These are phyloP conservation scores for Neocrepidodera transversa DNA, from an alignment of 2,888 invertebrate genomes.

Conservation along the genomic window DNA sequence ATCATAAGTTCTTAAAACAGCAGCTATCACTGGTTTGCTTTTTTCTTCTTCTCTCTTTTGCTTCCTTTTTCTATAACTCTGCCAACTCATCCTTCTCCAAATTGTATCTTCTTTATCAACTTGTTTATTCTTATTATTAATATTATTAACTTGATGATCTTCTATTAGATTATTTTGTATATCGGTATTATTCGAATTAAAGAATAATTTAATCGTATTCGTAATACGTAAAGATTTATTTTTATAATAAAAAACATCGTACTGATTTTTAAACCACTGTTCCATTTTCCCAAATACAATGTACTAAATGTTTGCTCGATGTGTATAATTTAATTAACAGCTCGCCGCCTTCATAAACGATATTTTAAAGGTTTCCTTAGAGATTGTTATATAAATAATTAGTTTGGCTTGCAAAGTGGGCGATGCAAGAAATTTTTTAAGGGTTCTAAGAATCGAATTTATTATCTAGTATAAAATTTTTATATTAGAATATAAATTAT, in stretches of 20 bases:
- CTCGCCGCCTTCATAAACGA: conserved; percentile 6
- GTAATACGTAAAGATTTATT: conserved; percentile 39
- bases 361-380: conserved; percentile 13
- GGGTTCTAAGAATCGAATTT: not conserved
- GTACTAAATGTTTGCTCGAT: not conserved
- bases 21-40: conserved; percentile 48
- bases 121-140: conserved; percentile 8
- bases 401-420: conserved; percentile 3
- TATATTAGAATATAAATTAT: too few species aligned
- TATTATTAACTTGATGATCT: conserved; percentile 21
- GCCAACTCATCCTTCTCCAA: conserved; percentile 47
- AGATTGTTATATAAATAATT: conserved; percentile 18
- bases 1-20: conserved; percentile 51
- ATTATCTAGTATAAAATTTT: too few species aligned
- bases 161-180: conserved; percentile 35
- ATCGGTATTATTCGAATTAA: conserved; percentile 33
- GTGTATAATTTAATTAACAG: conserved; percentile 19
- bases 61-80: conserved; percentile 45
- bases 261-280: conserved; percentile 46
- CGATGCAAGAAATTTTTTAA: not conserved
- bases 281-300: conserved; percentile 33
- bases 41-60: conserved; percentile 45
- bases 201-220: conserved; percentile 37
- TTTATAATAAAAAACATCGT: conserved; percentile 42
- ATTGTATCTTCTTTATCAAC: conserved; percentile 35